phyloP scores from a whole-genome alignment of 2,888 invertebrate genomes.

The Allolobophora icterica region DNA sequence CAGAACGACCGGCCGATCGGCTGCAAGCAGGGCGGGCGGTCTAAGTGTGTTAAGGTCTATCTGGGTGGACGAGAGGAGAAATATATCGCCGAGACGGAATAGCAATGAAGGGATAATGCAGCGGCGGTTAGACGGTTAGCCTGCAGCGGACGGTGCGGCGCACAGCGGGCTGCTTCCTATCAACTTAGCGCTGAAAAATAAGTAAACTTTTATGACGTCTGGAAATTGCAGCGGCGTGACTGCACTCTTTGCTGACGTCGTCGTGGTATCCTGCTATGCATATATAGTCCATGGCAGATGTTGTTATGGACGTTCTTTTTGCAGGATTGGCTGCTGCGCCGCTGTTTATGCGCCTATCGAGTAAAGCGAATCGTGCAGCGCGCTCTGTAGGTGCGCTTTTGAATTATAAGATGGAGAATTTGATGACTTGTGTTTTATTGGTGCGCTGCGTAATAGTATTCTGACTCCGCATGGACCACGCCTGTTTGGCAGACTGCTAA shows the following conservation, averaged over 20 bases:
- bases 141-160: neutral
- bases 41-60: slow-evolving; percentile 2
- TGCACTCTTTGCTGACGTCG: neutral
- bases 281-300: neutral
- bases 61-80: neutral
- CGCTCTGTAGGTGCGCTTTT: neutral
- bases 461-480: neutral
- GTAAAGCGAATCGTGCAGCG: neutral
- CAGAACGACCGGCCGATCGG: neutral
- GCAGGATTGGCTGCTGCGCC: neutral
- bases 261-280: neutral
- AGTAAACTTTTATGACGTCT: slow-evolving; percentile 11
- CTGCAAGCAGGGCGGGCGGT: neutral
- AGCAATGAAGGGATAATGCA: neutral
- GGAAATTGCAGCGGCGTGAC: neutral
- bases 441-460: neutral
- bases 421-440: neutral
- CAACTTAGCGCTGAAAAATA: slow-evolving; percentile 1
- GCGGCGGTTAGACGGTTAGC: neutral
- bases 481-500: slow-evolving; percentile 17
- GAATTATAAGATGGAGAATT: neutral
- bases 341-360: neutral
- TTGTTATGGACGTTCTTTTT: neutral
- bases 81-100: neutral
- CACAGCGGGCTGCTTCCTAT: neutral